These are phyloP conservation scores for Centroberyx gerrardi DNA, from an alignment of 2,797 vertebrate species.

Conservation along the genomic window DNA sequence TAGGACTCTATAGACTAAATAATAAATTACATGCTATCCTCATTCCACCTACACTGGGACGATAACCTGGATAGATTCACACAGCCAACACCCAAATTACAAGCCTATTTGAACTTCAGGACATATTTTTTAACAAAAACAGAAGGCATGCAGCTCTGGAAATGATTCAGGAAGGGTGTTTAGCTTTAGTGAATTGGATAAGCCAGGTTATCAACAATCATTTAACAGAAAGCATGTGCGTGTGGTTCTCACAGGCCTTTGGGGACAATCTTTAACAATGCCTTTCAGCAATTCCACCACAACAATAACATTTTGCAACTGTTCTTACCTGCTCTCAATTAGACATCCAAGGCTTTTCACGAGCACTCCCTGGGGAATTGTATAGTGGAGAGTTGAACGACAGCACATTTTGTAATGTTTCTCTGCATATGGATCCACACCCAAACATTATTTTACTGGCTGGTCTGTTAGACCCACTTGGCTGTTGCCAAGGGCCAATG, in stretches of 20 bases:
- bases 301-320: conserved; percentile 26
- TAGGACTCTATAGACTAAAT: background rate
- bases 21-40: conserved; percentile 7
- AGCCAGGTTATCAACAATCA: conserved; percentile 50
- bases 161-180: conserved; percentile 33
- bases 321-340: conserved; percentile 68
- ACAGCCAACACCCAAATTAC: conserved; percentile 23
- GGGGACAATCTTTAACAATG: conserved; percentile 10
- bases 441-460: conserved; percentile 39
- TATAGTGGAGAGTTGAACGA: conserved; percentile 24
- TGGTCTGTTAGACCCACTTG: conserved; percentile 31
- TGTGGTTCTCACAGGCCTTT: conserved; percentile 11
- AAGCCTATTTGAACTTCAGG: conserved; percentile 38
- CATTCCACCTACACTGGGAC: conserved; percentile 16
- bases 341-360: conserved; percentile 28
- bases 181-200: conserved; percentile 48
- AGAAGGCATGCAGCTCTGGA: conserved; percentile 53
- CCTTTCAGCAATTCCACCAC: conserved; percentile 39
- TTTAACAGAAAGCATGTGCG: conserved; percentile 69
- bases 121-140: conserved; percentile 56
- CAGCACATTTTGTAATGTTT: conserved; percentile 48
- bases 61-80: conserved; percentile 9
- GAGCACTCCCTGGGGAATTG: conserved; percentile 11
- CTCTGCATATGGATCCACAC: conserved; percentile 55
- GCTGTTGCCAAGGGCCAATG: conserved; percentile 63